These are phyloP conservation scores for Oopsacas minuta DNA, from an alignment of 37 sponge, comb jelly and placozoan genomes.

Conservation along the genomic window DNA sequence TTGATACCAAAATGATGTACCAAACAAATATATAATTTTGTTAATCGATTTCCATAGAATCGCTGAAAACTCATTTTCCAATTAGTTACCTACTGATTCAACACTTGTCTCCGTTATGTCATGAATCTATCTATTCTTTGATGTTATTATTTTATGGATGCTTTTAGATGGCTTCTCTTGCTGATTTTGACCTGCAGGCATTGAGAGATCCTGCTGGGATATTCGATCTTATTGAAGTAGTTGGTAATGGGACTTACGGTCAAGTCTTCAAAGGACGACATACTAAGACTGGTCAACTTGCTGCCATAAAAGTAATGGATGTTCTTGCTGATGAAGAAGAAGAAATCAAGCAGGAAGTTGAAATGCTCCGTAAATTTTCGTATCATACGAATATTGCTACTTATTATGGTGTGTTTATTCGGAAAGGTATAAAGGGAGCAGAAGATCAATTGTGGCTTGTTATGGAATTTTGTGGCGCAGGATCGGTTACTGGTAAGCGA, in stretches of 20 bases:
- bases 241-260: constrained; percentile 94
- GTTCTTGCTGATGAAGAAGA: constrained; percentile 89
- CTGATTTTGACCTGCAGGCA: background rate
- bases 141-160: background rate
- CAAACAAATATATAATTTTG: too few species aligned
- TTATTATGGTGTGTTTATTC: constrained; percentile 90
- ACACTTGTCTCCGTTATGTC: too few species aligned
- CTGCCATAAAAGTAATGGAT: constrained; percentile 95
- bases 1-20: too few species aligned
- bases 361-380: constrained; percentile 84
- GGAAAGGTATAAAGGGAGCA: constrained; percentile 50
- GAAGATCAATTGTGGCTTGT: constrained; percentile 94
- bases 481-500: constrained; percentile 75
- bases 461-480: constrained; percentile 98
- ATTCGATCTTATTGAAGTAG: constrained; percentile 84
- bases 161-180: background rate
- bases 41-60: too few species aligned
- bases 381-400: constrained; percentile 92
- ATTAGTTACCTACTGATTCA: too few species aligned
- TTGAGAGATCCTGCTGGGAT: constrained; percentile 65
- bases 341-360: constrained; percentile 85
- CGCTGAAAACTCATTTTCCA: too few species aligned
- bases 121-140: too few species aligned
- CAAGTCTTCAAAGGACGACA: constrained; percentile 80
- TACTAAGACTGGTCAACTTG: constrained; percentile 64